Base-by-base conservation (phyloP, 2,113 vertebrate species). In the Ictalurus punctatus region DNA sequence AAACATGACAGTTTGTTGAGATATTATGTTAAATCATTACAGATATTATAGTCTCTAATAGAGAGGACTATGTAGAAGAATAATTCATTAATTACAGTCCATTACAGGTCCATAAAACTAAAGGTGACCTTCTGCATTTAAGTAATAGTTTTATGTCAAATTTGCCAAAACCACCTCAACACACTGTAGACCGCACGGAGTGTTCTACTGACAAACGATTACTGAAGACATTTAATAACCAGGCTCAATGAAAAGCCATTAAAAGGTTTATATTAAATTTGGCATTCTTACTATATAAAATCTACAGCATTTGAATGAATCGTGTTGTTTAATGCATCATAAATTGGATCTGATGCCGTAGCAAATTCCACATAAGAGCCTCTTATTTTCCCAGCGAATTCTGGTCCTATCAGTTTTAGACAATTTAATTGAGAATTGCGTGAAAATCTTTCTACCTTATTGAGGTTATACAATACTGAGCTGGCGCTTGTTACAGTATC, bases 291-390 rank as follows among this genome's bases (percentile, higher is more conserved):
- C 23, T 10, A 48, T 40, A 23, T 21, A 27, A 52, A 78, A 27
- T 79, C 58, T 83, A 30, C 81, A 83, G 19, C 30, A 63, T 44
- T 63, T 63, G 4, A 61, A 83, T 83, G 17, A 78, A 78, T 78
- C 52, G 40, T 56, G 25, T 48, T 61, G 56, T 63, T 83, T 37
- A 59, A 0, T 25, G 23, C 34, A 25, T 83, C 81, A 63, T 83
- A 83, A 37, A 83, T 44, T 63, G 6, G 19, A 83, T 63, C 14
- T 25, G 19, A 63, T 83, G 58, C 81, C 48, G 10, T n/a, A 30
- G 6, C 6, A 34, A 81, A 58, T 58, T 34, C 54, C 6, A 5
- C 34, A 17, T 58, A 81, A 30, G 17, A 34, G 54, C 48, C 17
- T 54, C 13, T 12, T 13, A 80, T 54, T 54, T 30, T 30, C 6